Conservation (phyloP, 1,140 invertebrate species). For the Penaeus indicus region DNA sequence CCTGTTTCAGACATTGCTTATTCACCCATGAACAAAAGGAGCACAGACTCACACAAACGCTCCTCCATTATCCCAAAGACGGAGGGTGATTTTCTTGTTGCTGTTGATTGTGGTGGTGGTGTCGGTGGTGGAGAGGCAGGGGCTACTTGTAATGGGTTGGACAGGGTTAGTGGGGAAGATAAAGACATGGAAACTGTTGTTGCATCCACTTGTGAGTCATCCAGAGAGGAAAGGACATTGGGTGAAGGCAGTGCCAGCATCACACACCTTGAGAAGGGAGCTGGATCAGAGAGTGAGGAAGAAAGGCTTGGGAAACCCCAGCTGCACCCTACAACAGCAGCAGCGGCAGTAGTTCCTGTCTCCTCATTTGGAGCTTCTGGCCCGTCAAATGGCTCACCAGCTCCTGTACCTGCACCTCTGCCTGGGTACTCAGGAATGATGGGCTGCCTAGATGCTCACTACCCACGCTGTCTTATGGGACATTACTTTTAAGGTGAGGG, state of each 20-base stretch:
- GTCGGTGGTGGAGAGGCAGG: neutral
- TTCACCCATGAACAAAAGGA: conserved; percentile 41
- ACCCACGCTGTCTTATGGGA: conserved; percentile 53
- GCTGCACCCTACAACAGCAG: neutral
- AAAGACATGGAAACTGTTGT: too few species aligned
- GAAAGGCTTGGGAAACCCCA: too few species aligned
- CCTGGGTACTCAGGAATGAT: conserved; percentile 45
- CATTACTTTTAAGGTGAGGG: conserved; percentile 58
- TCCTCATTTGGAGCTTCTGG: conserved; percentile 24
- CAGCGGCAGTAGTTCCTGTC: neutral
- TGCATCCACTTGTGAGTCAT: too few species aligned
- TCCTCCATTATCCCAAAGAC: conserved; percentile 2
- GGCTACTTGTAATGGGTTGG: neutral
- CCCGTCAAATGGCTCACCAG: conserved; percentile 1
- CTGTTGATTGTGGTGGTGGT: conserved; percentile 18
- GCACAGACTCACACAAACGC: conserved; percentile 8
- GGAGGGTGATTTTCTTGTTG: neutral
- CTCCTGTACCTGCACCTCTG: conserved; percentile 39
- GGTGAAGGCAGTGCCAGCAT: too few species aligned
- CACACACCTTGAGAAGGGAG: too few species aligned
- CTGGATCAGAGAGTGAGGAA: too few species aligned
- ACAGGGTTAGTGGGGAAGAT: neutral
- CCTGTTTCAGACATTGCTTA: conserved; percentile 46
- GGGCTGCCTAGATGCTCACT: conserved; percentile 46
- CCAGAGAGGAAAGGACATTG: too few species aligned